Conservation (phyloP, 1,140 invertebrate species). For the Luehdorfia chinensis region DNA sequence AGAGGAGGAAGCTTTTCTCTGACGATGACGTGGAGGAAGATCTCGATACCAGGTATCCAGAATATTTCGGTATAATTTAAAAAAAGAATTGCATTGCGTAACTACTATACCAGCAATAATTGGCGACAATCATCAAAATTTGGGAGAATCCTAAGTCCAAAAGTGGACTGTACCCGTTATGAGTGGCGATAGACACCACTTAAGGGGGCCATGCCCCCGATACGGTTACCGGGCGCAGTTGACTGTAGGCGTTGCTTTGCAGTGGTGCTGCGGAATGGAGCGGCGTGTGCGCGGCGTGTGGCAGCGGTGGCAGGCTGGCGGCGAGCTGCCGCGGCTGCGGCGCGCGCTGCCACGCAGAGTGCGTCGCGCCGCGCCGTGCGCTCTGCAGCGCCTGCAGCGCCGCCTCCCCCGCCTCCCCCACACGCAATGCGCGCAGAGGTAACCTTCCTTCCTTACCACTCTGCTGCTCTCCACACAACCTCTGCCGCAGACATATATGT, state of each 20-base stretch:
- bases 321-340: conserved; percentile 41
- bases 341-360: conserved; percentile 57
- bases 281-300: conserved; percentile 51
- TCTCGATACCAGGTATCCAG: conserved; percentile 64
- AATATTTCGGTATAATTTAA: no score
- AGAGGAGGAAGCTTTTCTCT: conserved; percentile 73
- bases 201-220: no score
- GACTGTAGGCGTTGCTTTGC: no score
- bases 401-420: conserved; percentile 38
- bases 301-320: conserved; percentile 57
- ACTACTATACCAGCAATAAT: no score
- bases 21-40: conserved; percentile 67
- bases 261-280: conserved; percentile 24
- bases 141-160: no score
- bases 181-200: no score
- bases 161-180: no score
- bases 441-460: not conserved
- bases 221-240: no score
- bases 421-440: conserved; percentile 33
- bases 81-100: no score
- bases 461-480: no score
- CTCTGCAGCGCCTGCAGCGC: conserved; percentile 39
- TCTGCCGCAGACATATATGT: no score
- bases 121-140: no score
- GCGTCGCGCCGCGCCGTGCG: conserved; percentile 39